Evolutionary conservation across 2,888 invertebrate species (phyloP).

Genomic region (Andrena chrysosceles): DNA sequence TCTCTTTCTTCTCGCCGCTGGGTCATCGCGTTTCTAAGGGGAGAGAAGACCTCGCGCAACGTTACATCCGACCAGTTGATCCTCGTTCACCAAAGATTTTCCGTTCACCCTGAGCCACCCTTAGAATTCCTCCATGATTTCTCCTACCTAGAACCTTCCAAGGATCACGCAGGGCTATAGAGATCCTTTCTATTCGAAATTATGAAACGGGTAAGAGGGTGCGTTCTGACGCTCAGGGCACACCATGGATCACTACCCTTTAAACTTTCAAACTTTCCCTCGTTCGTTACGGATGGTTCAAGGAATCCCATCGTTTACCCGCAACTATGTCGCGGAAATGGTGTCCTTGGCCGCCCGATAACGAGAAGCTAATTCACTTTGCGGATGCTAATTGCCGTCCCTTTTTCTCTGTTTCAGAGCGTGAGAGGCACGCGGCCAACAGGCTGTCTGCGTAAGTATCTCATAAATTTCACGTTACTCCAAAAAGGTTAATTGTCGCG

Average conservation of each 20-base stretch:
- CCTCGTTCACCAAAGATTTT: slow-evolving; percentile 25
- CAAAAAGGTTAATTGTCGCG: neutral
- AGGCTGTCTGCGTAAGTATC: slow-evolving; percentile 86
- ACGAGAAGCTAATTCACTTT: slow-evolving; percentile 43
- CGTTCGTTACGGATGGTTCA: neutral
- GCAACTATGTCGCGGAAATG: slow-evolving; percentile 28
- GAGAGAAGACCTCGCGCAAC: slow-evolving; percentile 1
- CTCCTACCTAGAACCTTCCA: neutral
- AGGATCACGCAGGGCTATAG: neutral
- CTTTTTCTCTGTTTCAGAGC: slow-evolving; percentile 85
- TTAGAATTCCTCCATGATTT: slow-evolving; percentile 17
- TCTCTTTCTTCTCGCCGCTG: slow-evolving; percentile 18
- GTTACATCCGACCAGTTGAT: slow-evolving; percentile 47
- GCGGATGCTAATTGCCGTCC: slow-evolving; percentile 49
- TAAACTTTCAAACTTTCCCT: slow-evolving; percentile 1
- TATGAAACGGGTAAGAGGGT: slow-evolving; percentile 8
- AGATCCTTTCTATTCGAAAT: no score
- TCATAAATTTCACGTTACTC: neutral
- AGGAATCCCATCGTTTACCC: slow-evolving; percentile 23
- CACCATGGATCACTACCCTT: neutral
- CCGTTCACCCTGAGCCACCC: neutral
- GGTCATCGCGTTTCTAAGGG: slow-evolving; percentile 56
- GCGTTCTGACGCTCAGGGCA: neutral
- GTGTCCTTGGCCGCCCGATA: slow-evolving; percentile 48
- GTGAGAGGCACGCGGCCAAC: slow-evolving; percentile 85